Percentiles rank a stretch among this genome's conserved stretches.
phyloP scores from a whole-genome alignment of 2,113 vertebrate species.

The Brienomyrus longianalis region DNA sequence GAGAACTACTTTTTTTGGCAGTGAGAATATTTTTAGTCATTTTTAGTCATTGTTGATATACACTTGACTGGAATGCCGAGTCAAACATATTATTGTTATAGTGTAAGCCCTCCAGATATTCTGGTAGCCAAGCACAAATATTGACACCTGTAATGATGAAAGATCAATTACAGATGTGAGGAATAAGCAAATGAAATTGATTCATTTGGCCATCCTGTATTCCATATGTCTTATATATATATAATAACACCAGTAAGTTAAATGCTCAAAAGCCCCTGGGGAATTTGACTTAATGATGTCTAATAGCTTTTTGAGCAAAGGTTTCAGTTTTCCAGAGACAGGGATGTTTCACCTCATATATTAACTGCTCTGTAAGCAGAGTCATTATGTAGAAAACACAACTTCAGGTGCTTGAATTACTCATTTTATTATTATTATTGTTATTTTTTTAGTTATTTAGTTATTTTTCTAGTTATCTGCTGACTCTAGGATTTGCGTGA shows the following conservation, averaged over 20 bases:
- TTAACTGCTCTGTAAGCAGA: background rate
- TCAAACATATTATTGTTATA: background rate
- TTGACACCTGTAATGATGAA: background rate
- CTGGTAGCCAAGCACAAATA: background rate
- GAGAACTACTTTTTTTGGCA: background rate
- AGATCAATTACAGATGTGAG: background rate
- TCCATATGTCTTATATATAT: background rate
- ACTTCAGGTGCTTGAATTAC: background rate
- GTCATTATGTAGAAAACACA: background rate
- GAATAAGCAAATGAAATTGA: background rate
- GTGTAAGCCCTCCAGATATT: background rate
- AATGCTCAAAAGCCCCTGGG: background rate
- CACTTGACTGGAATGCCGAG: background rate
- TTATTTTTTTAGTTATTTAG: too few relatives aligned
- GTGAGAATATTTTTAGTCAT: background rate
- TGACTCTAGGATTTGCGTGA: background rate
- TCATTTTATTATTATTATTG: background rate
- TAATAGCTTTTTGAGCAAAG: background rate
- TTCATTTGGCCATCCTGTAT: background rate
- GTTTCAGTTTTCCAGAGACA: background rate
- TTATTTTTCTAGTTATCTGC: background rate
- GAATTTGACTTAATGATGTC: background rate
- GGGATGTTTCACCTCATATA: background rate
- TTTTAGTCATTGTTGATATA: background rate
- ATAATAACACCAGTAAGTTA: background rate